Evolutionary conservation across 2,113 vertebrate species (phyloP).

Genomic region (Zosterops borbonicus): DNA sequence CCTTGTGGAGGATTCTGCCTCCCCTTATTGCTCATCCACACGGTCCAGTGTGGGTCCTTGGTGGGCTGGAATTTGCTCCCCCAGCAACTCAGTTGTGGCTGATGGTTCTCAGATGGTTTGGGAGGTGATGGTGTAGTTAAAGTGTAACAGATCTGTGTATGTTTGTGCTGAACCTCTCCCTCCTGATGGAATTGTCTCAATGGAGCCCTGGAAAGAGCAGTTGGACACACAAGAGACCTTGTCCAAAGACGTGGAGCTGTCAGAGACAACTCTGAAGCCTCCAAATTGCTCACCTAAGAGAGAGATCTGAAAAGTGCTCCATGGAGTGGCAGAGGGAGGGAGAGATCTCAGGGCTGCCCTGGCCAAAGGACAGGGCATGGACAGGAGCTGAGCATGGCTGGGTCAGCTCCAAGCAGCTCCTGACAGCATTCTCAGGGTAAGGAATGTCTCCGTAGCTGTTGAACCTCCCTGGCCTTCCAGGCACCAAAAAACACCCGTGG

Average conservation of each 20-base stretch:
- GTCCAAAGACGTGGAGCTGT: neutral
- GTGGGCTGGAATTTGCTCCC: neutral
- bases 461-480: neutral
- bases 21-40: neutral
- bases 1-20: neutral
- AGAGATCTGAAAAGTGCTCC: neutral
- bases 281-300: neutral
- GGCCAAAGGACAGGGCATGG: neutral
- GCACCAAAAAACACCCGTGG: neutral
- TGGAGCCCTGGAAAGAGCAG: neutral
- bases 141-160: accelerated
- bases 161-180: neutral
- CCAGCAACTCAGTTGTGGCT: neutral
- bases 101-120: neutral
- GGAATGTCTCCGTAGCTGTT: neutral
- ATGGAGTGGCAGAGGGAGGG: neutral
- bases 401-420: neutral
- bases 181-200: neutral
- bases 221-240: neutral
- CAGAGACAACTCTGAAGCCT: neutral
- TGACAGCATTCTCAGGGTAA: neutral
- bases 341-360: neutral
- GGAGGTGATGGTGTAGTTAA: neutral
- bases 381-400: neutral
- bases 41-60: accelerated